Percentiles rank a stretch among this genome's conserved stretches.
These are phyloP conservation scores for Cheirogaleus medius DNA, from an alignment of 2,113 vertebrate genomes.

Conservation along the genomic window DNA sequence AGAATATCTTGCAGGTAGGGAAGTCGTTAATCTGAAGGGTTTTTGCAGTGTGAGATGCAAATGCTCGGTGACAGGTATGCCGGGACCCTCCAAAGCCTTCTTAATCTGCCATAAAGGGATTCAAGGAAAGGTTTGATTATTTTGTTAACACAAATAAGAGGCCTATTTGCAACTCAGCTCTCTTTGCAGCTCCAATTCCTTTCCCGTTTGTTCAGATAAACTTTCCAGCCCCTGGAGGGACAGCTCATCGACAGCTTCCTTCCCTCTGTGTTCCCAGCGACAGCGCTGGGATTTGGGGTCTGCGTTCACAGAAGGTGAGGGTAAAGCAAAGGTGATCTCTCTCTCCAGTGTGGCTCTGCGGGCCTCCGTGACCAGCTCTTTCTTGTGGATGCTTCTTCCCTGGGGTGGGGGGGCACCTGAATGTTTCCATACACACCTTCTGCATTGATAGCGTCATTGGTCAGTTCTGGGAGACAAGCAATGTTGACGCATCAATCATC, in stretches of 20 bases:
- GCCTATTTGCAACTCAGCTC: background rate
- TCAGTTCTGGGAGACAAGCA: background rate
- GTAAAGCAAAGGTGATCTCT: background rate
- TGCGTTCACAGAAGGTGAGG: background rate
- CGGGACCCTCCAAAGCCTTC: conserved; percentile 74
- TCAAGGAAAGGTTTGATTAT: conserved; percentile 69
- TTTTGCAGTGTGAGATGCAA: conserved; percentile 59
- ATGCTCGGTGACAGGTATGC: conserved; percentile 73
- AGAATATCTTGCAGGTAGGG: conserved; percentile 65
- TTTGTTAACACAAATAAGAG: conserved; percentile 77
- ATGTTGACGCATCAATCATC: background rate
- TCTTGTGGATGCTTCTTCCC: background rate
- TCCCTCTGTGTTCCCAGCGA: conserved; percentile 36
- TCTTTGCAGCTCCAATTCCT: conserved; percentile 18
- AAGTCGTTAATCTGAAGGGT: conserved; percentile 70
- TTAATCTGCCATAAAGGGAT: conserved; percentile 75
- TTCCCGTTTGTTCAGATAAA: conserved; percentile 67
- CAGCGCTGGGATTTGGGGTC: conserved; percentile 36
- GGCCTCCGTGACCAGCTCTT: background rate
- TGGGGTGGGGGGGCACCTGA: background rate
- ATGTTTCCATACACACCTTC: background rate
- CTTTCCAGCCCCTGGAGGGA: conserved; percentile 63
- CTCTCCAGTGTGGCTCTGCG: background rate
- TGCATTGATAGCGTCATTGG: background rate
- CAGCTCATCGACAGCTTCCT: conserved; percentile 42